Conservation (phyloP, 2,888 invertebrate genomes). For the Marronus borbonicus region DNA sequence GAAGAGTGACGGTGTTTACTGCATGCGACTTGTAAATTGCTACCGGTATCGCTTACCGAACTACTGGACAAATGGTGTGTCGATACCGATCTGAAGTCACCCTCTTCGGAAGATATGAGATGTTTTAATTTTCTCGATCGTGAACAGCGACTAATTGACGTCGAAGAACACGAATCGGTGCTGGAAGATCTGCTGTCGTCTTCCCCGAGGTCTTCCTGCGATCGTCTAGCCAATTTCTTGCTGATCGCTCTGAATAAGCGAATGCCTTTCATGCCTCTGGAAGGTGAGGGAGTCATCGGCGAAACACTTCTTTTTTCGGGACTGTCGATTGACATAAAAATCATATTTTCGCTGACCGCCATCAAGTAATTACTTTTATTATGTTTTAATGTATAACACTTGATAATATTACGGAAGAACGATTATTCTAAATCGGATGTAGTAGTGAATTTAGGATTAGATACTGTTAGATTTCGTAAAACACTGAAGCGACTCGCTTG, state of each 20-base stretch:
- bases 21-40: conserved; percentile 72
- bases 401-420: not conserved
- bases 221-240: conserved; percentile 75
- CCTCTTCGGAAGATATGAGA: conserved; percentile 61
- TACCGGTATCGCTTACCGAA: conserved; percentile 77
- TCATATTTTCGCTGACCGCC: conserved; percentile 58
- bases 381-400: conserved; percentile 15
- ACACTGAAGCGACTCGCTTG: conserved; percentile 57
- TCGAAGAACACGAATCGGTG: conserved; percentile 69
- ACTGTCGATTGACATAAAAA: conserved; percentile 61
- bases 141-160: conserved; percentile 62
- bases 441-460: conserved; percentile 27
- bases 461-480: conserved; percentile 50
- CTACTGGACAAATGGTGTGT: conserved; percentile 72
- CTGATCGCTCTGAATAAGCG: conserved; percentile 79
- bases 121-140: conserved; percentile 59
- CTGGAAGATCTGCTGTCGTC: conserved; percentile 71
- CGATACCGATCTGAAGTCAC: conserved; percentile 66
- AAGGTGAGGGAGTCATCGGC: conserved; percentile 72
- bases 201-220: conserved; percentile 70
- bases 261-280: conserved; percentile 74
- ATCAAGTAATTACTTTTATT: conserved; percentile 52
- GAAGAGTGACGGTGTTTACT: conserved; percentile 69
- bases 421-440: conserved; percentile 11
- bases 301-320: conserved; percentile 67